Evolutionary conservation across 2,113 vertebrate species (phyloP).

Genomic region (Xyrauchen texanus): DNA sequence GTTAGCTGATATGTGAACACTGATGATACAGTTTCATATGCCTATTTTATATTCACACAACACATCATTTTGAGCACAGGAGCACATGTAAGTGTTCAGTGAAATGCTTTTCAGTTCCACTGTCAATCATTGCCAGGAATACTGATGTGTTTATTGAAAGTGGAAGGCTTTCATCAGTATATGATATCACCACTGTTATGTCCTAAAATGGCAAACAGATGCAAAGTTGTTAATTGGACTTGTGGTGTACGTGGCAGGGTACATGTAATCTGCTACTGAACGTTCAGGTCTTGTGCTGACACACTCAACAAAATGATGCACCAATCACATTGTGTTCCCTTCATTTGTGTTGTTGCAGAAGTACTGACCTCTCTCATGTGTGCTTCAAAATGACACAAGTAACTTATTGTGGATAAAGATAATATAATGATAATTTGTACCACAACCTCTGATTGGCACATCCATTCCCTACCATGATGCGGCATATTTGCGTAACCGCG

Average conservation of each 20-base stretch:
- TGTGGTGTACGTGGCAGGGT: background rate
- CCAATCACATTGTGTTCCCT: slow-evolving; percentile 35
- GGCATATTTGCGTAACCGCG: too few species aligned
- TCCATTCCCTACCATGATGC: too few species aligned
- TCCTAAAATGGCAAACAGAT: slow-evolving; percentile 26
- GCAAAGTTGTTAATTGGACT: slow-evolving; percentile 12
- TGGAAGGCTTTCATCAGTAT: slow-evolving; percentile 15
- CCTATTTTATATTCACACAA: background rate
- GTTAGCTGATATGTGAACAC: background rate
- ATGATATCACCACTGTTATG: slow-evolving; percentile 4
- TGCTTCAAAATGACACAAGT: background rate
- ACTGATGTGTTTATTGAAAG: slow-evolving; percentile 23
- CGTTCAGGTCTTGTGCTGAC: background rate
- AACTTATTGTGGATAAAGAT: too few species aligned
- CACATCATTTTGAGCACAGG: background rate
- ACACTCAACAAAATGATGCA: background rate
- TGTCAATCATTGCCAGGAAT: slow-evolving; percentile 1
- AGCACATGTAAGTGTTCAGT: slow-evolving; percentile 7
- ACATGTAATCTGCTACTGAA: background rate
- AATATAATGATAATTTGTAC: too few species aligned
- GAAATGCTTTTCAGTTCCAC: background rate
- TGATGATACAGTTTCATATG: slow-evolving; percentile 18
- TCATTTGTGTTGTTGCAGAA: slow-evolving; percentile 32
- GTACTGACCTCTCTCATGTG: background rate
- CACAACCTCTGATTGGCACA: too few species aligned